Evolutionary conservation across 2,113 vertebrate genomes (phyloP).

Genomic region (Manacus vitellinus): DNA sequence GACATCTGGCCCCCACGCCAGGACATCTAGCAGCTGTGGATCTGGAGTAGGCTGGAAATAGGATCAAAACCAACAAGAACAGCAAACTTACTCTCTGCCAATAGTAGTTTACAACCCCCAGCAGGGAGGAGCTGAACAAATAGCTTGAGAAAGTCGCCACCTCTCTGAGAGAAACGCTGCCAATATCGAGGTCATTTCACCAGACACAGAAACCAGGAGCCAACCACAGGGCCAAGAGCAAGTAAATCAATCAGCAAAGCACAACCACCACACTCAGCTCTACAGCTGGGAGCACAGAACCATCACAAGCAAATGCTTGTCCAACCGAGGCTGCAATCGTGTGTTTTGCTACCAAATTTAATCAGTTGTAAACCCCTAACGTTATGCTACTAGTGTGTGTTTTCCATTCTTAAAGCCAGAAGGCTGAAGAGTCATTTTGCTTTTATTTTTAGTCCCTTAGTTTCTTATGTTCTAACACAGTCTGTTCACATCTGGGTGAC

Average conservation of each 20-base stretch:
- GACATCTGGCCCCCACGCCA: accelerated
- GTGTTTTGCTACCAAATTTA: background rate
- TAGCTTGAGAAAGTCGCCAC: background rate
- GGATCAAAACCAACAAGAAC: background rate
- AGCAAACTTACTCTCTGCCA: background rate
- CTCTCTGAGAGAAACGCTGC: background rate
- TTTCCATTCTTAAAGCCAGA: background rate
- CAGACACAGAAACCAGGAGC: background rate
- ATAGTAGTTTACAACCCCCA: background rate
- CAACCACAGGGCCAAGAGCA: background rate
- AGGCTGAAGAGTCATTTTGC: background rate
- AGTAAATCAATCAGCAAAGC: background rate
- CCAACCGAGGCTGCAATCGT: background rate
- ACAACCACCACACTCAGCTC: background rate
- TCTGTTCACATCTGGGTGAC: background rate
- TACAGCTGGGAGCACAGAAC: background rate
- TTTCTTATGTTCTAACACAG: background rate
- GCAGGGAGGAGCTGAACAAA: background rate
- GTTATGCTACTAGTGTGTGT: accelerated
- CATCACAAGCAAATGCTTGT: accelerated
- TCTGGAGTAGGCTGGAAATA: background rate
- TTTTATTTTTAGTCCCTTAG: background rate
- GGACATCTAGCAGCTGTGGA: background rate
- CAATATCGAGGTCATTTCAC: accelerated
- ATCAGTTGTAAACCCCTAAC: accelerated